phyloP scores from a whole-genome alignment of 2,797 vertebrate species.

The Sebastes alutus region DNA sequence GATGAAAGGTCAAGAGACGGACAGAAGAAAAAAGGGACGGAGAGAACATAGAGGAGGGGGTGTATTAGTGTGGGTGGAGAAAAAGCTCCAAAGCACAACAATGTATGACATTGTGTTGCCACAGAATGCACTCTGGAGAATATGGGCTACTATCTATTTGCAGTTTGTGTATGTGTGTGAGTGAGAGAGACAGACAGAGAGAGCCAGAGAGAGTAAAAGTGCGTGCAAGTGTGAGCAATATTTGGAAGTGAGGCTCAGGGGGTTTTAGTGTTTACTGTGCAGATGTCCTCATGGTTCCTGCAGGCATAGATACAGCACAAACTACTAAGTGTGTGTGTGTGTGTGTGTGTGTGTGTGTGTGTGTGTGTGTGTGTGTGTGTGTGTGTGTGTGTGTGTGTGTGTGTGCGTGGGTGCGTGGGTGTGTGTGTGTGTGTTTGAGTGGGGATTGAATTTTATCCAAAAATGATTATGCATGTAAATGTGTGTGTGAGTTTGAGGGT shows the following conservation, averaged over 20 bases:
- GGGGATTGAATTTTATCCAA: slow-evolving; percentile 18
- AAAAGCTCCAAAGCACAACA: slow-evolving; percentile 36
- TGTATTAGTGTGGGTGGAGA: slow-evolving; percentile 17
- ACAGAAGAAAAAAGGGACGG: neutral
- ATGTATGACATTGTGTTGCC: slow-evolving; percentile 42
- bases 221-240: slow-evolving; percentile 61
- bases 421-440: neutral
- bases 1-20: neutral
- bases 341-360: neutral
- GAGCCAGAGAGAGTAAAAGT: slow-evolving; percentile 7
- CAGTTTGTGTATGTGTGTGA: neutral
- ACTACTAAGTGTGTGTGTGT: slow-evolving; percentile 15
- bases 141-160: slow-evolving; percentile 50
- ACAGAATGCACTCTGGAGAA: slow-evolving; percentile 49
- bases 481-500: neutral
- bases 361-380: slow-evolving; percentile 30
- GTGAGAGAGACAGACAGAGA: neutral
- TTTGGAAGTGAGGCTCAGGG: slow-evolving; percentile 53
- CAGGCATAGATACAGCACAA: slow-evolving; percentile 52
- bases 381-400: slow-evolving; percentile 9
- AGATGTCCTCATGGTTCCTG: slow-evolving; percentile 65
- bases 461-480: slow-evolving; percentile 48
- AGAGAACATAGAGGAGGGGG: neutral
- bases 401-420: neutral
- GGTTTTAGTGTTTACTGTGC: slow-evolving; percentile 67